Conservation (phyloP, 2,888 invertebrate species). For the Epirrita christyi region DNA sequence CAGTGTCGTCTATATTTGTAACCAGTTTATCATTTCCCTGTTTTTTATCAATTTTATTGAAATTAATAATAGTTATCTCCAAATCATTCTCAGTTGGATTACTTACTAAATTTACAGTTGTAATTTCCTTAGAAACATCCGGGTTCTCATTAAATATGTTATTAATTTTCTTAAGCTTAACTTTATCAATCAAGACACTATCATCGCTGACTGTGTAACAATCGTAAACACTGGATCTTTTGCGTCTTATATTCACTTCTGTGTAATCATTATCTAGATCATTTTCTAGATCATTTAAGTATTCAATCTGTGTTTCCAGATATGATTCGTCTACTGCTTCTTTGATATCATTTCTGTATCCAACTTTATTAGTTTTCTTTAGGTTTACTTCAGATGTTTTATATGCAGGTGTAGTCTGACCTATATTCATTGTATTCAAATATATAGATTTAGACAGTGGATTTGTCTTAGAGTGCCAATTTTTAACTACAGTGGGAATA, state of each 20-base stretch:
- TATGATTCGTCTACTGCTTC: slow-evolving; percentile 9
- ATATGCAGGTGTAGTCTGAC: background rate
- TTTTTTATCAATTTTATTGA: slow-evolving; percentile 34
- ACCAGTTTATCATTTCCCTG: background rate
- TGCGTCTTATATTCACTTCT: slow-evolving; percentile 12
- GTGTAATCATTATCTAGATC: slow-evolving; percentile 8
- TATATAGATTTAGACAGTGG: slow-evolving; percentile 3
- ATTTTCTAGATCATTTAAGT: slow-evolving; percentile 33
- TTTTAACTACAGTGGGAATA: slow-evolving; percentile 28
- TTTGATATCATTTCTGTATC: background rate
- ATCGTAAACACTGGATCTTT: slow-evolving; percentile 18
- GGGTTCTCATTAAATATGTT: slow-evolving; percentile 2
- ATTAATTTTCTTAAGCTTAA: slow-evolving; percentile 14
- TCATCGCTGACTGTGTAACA: slow-evolving; percentile 1
- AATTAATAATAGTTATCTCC: slow-evolving; percentile 48
- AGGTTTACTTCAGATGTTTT: slow-evolving; percentile 1
- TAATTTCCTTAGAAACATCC: slow-evolving; percentile 8
- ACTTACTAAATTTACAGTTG: background rate
- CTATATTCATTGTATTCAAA: background rate
- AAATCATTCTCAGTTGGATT: slow-evolving; percentile 35
- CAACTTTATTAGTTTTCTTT: background rate
- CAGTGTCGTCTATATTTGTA: background rate
- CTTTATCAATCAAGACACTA: background rate
- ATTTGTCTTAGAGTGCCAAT: background rate
- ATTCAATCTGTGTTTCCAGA: slow-evolving; percentile 33